Evolutionary conservation across 2,888 invertebrate species (phyloP), one percentile per base, ranked within the genome.

Genomic region (Biston betularia): DNA sequence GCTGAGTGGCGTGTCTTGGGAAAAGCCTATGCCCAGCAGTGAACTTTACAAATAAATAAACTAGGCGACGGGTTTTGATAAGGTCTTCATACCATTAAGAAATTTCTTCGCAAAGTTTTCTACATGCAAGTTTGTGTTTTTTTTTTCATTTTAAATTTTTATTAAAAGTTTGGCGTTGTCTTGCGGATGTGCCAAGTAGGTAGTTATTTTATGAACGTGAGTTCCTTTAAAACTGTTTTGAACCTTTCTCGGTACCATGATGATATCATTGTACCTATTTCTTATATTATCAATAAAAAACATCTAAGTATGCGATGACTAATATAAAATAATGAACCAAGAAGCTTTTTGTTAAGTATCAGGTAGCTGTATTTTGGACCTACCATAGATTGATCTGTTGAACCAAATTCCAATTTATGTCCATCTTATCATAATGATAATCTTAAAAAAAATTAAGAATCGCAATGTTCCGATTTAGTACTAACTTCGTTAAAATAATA

Each of bases 201-300:
- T 42, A 54, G 58, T 61, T 53, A 64, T 64, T 56, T 15, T 45
- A 40, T 42, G 15, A 33, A n/a, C 38, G 56, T 45, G 7, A 11
- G 33, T 58, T 65, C 58, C 12, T 45, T 50, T 15, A 10, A 46
- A 8, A 58, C 42, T 44, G 14, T 59, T 58, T 58, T 11, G 46
- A 49, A 55, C 68, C 63, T 75, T 75, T 74, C 73, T 55, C 68
- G 59, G 74, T 74, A 71, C 60, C 38, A 50, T 6, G 54, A 63
- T 54, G 70, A 65, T 76, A 73, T 74, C 71, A 72, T 73, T 69
- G 70, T 71, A 65, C 60, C 64, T 65, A 62, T 48, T 54, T n/a
- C 57, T 44, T 52, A 56, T 54, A 12, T 54, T 57, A 15, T 42
- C 45, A 6, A 58, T 42, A 63, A 63, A 58, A 66, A 59, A 61